Conservation (phyloP, 2,113 vertebrate genomes). For the Prionailurus viverrinus region DNA sequence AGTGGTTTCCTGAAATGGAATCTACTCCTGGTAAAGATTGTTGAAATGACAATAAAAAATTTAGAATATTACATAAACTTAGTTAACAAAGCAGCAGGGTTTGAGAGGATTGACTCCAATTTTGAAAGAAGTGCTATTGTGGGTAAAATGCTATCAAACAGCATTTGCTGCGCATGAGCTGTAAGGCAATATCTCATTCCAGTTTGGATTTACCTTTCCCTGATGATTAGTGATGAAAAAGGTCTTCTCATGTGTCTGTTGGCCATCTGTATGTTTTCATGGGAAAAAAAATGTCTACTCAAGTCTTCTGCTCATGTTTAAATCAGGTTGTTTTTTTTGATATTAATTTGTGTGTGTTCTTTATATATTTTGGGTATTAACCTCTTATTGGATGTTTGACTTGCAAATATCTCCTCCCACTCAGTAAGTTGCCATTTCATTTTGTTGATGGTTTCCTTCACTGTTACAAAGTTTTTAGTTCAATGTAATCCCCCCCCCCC, state of each 20-base stretch:
- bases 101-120: not conserved
- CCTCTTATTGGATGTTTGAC: not conserved
- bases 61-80: not conserved
- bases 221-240: not conserved
- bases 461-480: not conserved
- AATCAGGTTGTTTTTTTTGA: not conserved
- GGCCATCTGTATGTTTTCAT: not conserved
- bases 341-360: not conserved
- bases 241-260: not conserved
- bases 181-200: not conserved
- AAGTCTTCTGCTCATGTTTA: not conserved
- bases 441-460: not conserved
- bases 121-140: not conserved
- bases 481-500: not conserved
- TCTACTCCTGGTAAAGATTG: not conserved
- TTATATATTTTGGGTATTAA: not conserved
- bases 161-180: not conserved
- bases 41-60: not conserved
- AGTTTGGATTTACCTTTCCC: not conserved
- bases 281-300: not conserved
- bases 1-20: not conserved
- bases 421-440: not conserved
- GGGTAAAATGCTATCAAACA: not conserved
- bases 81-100: not conserved
- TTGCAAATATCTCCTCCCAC: not conserved